Evolutionary conservation across 1,140 invertebrate genomes (phyloP), one percentile per base, ranked within the genome.

Genomic region (Leptinotarsa defecta): DNA sequence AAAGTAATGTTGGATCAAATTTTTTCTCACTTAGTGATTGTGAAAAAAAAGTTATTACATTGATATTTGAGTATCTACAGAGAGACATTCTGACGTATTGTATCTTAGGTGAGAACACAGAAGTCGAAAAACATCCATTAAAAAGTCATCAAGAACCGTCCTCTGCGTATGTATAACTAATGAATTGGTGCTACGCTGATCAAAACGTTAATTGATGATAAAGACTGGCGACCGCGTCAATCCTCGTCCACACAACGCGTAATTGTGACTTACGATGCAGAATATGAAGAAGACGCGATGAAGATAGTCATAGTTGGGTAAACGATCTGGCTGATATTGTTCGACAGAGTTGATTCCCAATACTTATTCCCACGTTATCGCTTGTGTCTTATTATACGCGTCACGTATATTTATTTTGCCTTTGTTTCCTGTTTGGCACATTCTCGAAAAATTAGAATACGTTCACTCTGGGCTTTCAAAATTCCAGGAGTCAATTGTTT

Each of bases 221-320:
- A 57, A 13, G 52, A n/a, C 4, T 19, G n/a, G 52, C n/a, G 52
- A 57, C 15, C 52, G 52, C 13, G 52, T 57, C 52, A 19, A 17
- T 57, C 15, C 4, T 65, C 20, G 76, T 77, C 76, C 76, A 73
- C 43, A 72, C 73, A 68, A 48, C 73, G 52, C 48, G 76, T 77
- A 75, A 77, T 77, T 77, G 76, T 77, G 76, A 77, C 76, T 75
- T 77, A 77, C 76, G 73, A 77, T 69, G 67, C 43, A 52, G 76
- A 77, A 77, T 77, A 77, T 77, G 76, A 77, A 77, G 76, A 77
- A 75, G 76, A 77, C 76, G 74, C 76, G 73, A 19, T 70, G 13
- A 24, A 20, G 75, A 74, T 76, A 74, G 76, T 77, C 73, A 75
- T 77, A 77, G 67, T 72, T 73, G 73, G 64, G 20, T 73, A 61